Evolutionary conservation across 2,113 vertebrate genomes (phyloP).

Genomic region (Heterotilapia buettikoferi): DNA sequence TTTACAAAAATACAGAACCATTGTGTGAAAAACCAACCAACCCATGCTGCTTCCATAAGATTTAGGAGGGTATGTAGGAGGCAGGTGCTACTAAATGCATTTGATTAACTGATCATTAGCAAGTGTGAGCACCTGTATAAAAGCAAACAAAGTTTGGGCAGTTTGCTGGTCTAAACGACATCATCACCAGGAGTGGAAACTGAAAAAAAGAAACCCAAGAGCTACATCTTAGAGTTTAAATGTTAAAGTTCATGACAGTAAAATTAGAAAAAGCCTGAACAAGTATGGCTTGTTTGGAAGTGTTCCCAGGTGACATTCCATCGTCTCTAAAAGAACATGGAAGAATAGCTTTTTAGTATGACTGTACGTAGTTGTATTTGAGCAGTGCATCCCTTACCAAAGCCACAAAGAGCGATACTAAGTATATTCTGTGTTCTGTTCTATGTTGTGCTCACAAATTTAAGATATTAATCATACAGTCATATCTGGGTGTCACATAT

Average conservation of each 20-base stretch:
- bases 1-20: neutral
- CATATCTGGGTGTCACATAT: neutral
- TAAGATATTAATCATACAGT: neutral
- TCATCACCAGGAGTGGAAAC: neutral
- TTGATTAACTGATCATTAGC: neutral
- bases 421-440: neutral
- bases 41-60: neutral
- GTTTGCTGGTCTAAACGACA: neutral
- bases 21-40: neutral
- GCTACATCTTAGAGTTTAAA: neutral
- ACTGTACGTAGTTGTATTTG: neutral
- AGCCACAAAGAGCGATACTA: neutral
- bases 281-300: neutral
- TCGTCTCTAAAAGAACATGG: neutral
- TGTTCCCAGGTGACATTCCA: neutral
- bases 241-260: neutral
- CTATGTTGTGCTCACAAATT: neutral
- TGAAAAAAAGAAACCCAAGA: neutral
- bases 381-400: neutral
- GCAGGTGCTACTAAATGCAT: neutral
- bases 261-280: neutral
- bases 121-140: neutral
- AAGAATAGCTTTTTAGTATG: neutral
- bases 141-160: neutral
- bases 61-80: neutral